Evolutionary conservation across 2,113 vertebrate species (phyloP).

Genomic region (Passer domesticus): DNA sequence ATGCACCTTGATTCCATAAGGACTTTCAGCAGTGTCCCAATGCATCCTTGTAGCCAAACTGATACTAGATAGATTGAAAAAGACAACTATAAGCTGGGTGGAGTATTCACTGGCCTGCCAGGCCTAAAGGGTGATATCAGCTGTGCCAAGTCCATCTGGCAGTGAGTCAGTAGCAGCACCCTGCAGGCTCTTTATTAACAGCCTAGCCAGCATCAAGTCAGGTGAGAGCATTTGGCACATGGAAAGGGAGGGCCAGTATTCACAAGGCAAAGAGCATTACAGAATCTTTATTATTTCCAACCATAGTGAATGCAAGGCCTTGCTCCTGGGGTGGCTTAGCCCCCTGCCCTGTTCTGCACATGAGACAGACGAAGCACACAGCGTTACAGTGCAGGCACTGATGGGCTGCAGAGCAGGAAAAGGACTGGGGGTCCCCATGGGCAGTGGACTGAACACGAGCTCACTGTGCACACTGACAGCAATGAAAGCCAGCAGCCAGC

Average conservation of each 20-base stretch:
- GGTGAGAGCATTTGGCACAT: not conserved
- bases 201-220: too few relatives aligned
- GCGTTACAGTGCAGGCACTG: not conserved
- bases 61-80: not conserved
- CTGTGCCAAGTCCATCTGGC: not conserved
- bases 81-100: not conserved
- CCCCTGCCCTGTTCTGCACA: not conserved
- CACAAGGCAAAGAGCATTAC: not conserved
- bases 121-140: not conserved
- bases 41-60: not conserved
- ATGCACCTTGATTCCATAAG: not conserved
- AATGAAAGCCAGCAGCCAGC: not conserved
- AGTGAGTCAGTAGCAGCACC: not conserved
- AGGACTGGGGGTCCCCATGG: not conserved
- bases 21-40: not conserved
- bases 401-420: not conserved
- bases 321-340: not conserved
- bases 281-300: not conserved
- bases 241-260: not conserved
- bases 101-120: not conserved
- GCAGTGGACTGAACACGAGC: not conserved
- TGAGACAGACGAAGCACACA: not conserved
- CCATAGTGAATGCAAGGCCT: not conserved
- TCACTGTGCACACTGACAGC: fast-evolving
- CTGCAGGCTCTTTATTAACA: not conserved